A percentile compares a stretch with the other conserved stretches of the same genome.
These are phyloP conservation scores for Sycon ciliatum DNA, from an alignment of 37 sponge, comb jelly and placozoan species.

Conservation along the genomic window DNA sequence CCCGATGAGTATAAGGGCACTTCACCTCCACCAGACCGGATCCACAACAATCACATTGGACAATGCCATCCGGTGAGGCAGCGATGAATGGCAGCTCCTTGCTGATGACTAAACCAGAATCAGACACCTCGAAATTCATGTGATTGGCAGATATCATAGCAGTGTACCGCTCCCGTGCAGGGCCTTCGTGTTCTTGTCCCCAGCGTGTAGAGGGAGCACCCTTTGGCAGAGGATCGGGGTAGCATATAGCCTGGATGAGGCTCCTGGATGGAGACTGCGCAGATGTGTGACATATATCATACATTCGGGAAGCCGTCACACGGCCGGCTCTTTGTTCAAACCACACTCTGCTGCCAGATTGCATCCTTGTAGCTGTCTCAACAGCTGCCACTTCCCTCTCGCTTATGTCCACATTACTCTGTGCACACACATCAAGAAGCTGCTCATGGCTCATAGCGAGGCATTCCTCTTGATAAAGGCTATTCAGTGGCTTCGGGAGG, in stretches of 20 bases:
- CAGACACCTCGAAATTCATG: conserved; percentile 1
- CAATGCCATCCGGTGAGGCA: conserved; percentile 40
- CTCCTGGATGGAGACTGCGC: conserved; percentile 31
- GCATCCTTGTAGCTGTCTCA: conserved; percentile 24
- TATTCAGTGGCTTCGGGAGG: conserved; percentile 28
- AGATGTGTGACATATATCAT: too few species aligned
- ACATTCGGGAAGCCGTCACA: conserved; percentile 41
- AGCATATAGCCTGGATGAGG: conserved; percentile 35
- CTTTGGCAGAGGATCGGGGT: too few species aligned
- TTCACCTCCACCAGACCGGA: conserved; percentile 43
- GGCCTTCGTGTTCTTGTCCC: conserved; percentile 40
- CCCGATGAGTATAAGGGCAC: conserved; percentile 32
- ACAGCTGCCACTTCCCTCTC: too few species aligned
- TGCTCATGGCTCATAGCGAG: conserved; percentile 25
- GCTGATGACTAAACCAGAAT: conserved; percentile 23
- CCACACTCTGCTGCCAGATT: conserved; percentile 31
- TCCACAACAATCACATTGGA: conserved; percentile 42
- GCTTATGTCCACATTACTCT: too few species aligned
- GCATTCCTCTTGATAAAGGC: conserved; percentile 16
- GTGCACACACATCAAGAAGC: conserved; percentile 20
- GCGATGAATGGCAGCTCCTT: conserved; percentile 29
- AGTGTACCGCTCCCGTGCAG: conserved; percentile 22
- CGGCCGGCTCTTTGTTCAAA: conserved; percentile 49
- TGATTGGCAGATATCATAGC: not conserved
- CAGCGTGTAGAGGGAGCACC: conserved; percentile 31